Percentiles rank a stretch among this genome's conserved stretches.
These are phyloP conservation scores for Gorsachius magnificus DNA, from an alignment of 2,797 vertebrate species.

Conservation along the genomic window DNA sequence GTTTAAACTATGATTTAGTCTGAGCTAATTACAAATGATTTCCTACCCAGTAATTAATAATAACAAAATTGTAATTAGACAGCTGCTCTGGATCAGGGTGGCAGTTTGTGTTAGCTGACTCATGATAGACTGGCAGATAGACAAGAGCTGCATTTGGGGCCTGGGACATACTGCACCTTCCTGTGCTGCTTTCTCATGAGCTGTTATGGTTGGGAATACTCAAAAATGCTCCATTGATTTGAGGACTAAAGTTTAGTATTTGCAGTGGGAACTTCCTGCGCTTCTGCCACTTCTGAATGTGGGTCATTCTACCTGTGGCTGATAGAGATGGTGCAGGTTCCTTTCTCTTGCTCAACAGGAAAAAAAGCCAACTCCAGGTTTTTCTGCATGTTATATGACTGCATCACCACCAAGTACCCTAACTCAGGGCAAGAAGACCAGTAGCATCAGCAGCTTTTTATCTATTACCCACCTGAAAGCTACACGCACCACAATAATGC, in stretches of 20 bases:
- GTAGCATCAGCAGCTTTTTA: neutral
- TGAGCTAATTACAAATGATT: slow-evolving; percentile 98
- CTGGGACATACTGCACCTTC: neutral
- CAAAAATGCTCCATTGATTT: neutral
- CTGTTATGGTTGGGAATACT: neutral
- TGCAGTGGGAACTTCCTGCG: neutral
- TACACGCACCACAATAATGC: neutral
- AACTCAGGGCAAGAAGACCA: neutral
- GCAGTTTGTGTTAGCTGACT: slow-evolving; percentile 83
- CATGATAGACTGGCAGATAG: slow-evolving; percentile 80
- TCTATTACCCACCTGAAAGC: neutral
- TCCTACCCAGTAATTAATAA: slow-evolving; percentile 95
- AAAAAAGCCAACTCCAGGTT: neutral
- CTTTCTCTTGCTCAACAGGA: neutral
- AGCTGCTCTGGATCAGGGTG: slow-evolving; percentile 86
- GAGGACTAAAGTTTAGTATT: neutral
- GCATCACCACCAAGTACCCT: neutral
- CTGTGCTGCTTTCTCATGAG: neutral
- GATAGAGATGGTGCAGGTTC: neutral
- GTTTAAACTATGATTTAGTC: slow-evolving; percentile 92
- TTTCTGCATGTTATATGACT: neutral
- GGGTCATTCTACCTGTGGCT: neutral
- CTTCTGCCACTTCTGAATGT: neutral
- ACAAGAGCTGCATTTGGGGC: slow-evolving; percentile 53
- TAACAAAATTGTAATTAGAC: slow-evolving; percentile 97